Evolutionary conservation across 2,113 vertebrate genomes (phyloP).

Genomic region (Eulemur rufifrons): DNA sequence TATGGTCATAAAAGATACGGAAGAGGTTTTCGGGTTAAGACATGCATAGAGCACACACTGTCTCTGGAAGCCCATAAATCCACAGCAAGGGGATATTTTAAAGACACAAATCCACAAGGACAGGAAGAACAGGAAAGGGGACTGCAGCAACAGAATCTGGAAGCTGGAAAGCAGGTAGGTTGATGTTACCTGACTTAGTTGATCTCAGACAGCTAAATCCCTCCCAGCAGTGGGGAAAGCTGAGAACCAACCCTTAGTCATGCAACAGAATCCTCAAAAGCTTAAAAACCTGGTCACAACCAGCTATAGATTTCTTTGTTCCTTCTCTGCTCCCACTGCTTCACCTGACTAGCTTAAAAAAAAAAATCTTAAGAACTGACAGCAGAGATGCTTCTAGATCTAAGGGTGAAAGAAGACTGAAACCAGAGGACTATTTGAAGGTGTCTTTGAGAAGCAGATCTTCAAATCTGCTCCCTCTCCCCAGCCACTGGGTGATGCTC

Average conservation of each 20-base stretch:
- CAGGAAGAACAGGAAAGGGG: neutral
- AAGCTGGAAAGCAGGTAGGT: neutral
- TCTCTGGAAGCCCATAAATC: neutral
- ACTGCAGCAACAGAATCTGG: neutral
- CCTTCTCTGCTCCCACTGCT: no score
- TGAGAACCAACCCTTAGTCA: neutral
- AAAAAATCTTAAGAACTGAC: neutral
- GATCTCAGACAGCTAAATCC: neutral
- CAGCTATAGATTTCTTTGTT: no score
- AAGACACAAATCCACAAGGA: neutral
- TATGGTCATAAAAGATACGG: neutral
- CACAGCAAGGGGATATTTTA: neutral
- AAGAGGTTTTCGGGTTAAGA: neutral
- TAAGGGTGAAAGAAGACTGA: neutral
- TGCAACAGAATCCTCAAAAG: neutral
- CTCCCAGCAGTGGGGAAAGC: neutral
- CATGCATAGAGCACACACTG: neutral
- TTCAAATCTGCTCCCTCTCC: neutral
- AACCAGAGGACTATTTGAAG: neutral
- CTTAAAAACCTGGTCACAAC: neutral
- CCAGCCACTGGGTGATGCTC: neutral
- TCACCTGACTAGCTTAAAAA: no score
- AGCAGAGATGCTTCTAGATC: neutral
- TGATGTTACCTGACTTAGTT: neutral
- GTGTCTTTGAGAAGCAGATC: neutral